phyloP scores from a whole-genome alignment of 23 tunicate genomes.

The Ascidia mentula region DNA sequence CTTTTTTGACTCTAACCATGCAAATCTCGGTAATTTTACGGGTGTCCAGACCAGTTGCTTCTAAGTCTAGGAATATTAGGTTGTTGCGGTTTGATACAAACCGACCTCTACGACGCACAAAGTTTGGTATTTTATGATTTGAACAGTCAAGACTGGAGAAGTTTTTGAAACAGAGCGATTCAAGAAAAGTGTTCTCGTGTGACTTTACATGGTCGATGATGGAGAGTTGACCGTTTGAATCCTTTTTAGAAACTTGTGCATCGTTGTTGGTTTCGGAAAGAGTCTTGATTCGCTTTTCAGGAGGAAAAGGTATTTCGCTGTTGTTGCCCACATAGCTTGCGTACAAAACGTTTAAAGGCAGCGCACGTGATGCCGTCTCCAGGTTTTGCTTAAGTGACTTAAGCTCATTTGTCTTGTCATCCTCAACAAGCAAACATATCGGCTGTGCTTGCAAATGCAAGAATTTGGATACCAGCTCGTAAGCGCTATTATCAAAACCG shows the following conservation, averaged over 20 bases:
- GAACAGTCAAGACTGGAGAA: background rate
- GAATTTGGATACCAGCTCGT: background rate
- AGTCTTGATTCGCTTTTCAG: no score
- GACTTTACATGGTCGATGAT: background rate
- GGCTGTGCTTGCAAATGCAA: background rate
- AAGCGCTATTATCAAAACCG: background rate
- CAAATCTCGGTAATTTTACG: background rate
- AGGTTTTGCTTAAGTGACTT: background rate
- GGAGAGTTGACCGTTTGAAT: background rate
- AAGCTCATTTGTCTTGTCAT: background rate
- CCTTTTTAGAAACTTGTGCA: no score
- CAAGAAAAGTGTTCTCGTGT: background rate
- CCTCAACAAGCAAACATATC: background rate
- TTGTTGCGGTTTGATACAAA: background rate
- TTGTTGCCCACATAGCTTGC: no score
- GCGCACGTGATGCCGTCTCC: background rate
- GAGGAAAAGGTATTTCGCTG: no score
- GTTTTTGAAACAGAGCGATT: background rate
- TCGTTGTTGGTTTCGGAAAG: background rate
- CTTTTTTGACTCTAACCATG: background rate
- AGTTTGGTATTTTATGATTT: background rate
- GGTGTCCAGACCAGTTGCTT: background rate
- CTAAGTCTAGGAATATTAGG: background rate
- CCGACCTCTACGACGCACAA: no score
- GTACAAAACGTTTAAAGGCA: background rate